Conservation (phyloP, 2,797 vertebrate genomes). For the Glyptemys insculpta region DNA sequence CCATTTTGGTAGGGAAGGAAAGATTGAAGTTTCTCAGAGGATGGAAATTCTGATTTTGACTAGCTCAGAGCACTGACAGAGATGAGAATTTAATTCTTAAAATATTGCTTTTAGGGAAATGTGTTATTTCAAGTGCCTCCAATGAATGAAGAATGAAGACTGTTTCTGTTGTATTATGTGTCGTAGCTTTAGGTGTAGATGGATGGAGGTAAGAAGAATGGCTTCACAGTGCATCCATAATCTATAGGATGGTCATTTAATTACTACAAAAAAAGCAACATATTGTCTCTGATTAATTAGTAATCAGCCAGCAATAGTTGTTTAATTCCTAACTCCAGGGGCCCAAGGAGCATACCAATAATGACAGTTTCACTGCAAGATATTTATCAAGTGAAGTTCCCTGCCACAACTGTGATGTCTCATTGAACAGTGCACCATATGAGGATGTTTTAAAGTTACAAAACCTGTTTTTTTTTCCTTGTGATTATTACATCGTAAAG, state of each 20-base stretch:
- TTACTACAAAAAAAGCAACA: background rate
- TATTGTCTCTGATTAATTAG: background rate
- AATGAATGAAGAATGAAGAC: background rate
- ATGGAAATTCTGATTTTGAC: background rate
- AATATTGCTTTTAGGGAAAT: background rate
- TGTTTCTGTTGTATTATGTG: background rate
- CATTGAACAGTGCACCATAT: background rate
- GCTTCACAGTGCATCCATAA: background rate
- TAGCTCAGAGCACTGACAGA: too few species aligned
- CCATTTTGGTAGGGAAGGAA: background rate
- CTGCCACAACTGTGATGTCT: background rate
- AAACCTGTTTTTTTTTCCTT: background rate
- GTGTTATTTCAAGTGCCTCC: background rate
- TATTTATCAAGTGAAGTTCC: background rate
- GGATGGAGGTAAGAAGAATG: background rate
- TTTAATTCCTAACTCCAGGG: background rate
- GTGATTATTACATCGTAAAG: background rate
- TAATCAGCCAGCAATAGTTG: background rate
- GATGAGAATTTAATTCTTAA: too few species aligned
- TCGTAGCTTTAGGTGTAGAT: background rate
- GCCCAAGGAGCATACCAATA: fast-evolving
- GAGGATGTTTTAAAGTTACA: background rate
- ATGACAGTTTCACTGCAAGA: background rate
- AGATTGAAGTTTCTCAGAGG: background rate
- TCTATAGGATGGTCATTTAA: background rate